Evolutionary conservation across 1,140 invertebrate species (phyloP), one percentile per base, ranked within the genome.

Genomic region (Ceratina japonica): DNA sequence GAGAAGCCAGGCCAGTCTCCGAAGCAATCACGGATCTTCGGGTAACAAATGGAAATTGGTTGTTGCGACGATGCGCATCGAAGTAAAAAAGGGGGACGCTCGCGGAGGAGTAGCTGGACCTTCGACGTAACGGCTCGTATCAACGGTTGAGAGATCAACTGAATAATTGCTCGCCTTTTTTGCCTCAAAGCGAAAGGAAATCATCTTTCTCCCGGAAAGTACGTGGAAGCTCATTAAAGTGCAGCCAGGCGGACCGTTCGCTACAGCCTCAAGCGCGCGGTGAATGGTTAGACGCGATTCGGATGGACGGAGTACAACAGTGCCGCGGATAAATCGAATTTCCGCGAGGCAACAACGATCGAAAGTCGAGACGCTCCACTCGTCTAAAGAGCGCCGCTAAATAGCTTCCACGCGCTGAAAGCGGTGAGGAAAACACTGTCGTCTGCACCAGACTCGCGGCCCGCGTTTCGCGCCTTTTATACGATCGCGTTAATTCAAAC

Each of bases 121-220:
- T 44, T 44, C 5, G 15, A 54, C n/a, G n/a, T n/a, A 58, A 49
- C 68, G 64, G 31, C 18, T 82, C 54, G 44, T 61, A 64, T 77
- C 75, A 80, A 69, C 52, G 44, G 24, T 54, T 61, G 56, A 81
- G 76, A 80, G 61, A 79, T 73, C 59, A 63, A 80, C 27, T 62
- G 63, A 73, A 80, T 80, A 84, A 79, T 72, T 83, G 58, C 18
- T 31, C 0, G 49, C 5, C 10, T 12, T 72, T 80, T 22, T 59
- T 22, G 56, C 10, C 20, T n/a, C 56, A 59, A 18, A 71, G 65
- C 20, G 20, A 58, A 77, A 44, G 66, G 16, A 22, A 61, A 16
- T 52, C 31, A 13, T 37, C 31, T 12, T 59, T 52, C 44, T 63
- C 2, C 37, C 58, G 16, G 54, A 51, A 82, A 59, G 52, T 54